Evolutionary conservation across 2,888 invertebrate species (phyloP).

Genomic region (Myopa tessellatipennis): DNA sequence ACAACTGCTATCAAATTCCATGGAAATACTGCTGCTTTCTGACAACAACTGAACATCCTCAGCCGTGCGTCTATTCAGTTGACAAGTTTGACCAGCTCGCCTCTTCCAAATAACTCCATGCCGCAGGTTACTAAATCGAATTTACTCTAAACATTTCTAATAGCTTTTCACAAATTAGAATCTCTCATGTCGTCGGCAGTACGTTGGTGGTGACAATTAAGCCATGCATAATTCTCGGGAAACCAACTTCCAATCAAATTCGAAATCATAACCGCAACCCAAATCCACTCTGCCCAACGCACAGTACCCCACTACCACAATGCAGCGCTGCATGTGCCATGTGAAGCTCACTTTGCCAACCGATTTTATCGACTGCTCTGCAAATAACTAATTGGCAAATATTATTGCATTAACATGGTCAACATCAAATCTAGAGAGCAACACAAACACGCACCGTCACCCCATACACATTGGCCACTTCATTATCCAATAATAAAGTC

Average conservation of each 20-base stretch:
- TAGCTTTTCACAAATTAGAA: neutral
- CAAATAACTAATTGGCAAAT: conserved; percentile 35
- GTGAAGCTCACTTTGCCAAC: neutral
- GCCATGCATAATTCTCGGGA: conserved; percentile 18
- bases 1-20: too few relatives aligned
- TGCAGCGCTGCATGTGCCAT: conserved; percentile 6
- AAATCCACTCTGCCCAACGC: neutral
- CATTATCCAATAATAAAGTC: conserved; percentile 30
- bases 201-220: conserved; percentile 3
- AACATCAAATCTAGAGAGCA: conserved; percentile 18
- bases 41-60: too few relatives aligned
- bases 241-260: conserved; percentile 3
- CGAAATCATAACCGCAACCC: conserved; percentile 11
- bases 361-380: conserved; percentile 21
- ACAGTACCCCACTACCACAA: neutral
- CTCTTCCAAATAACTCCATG: too few relatives aligned
- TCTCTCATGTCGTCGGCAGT: neutral
- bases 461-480: neutral
- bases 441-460: neutral
- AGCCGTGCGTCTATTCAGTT: too few relatives aligned
- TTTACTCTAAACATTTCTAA: conserved; percentile 10
- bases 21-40: too few relatives aligned
- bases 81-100: too few relatives aligned
- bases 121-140: neutral
- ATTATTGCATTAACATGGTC: conserved; percentile 31